Base-by-base conservation (phyloP, 2,797 vertebrate species). In the Babyrousa celebensis region DNA sequence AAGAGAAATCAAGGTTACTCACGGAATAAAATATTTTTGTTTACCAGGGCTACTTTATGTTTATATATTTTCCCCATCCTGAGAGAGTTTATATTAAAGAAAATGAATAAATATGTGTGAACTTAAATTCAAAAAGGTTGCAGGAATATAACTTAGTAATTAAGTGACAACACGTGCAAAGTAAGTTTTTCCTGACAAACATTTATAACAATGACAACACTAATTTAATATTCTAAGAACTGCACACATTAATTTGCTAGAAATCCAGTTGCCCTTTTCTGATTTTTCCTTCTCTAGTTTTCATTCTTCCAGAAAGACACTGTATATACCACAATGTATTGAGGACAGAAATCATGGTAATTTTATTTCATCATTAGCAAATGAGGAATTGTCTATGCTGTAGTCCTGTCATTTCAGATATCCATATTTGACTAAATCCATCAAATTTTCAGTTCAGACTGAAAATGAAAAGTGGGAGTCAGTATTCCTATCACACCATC, bases 371-470 rank as follows among this genome's bases (percentile, higher is more conserved):
- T 65, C 71, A 52, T 80, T 65, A 92, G n/a, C 71, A 92, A 74
- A 56, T 74, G 65, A 88, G 21, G 17, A 70, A 16, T 9, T 85
- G 21, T 12, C 7, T 12, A 40, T 18, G 1, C 27, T 43, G 15
- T 27, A 27, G 56, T 32, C 12, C 32, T 67, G 7, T 29, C 32
- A 43, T 60, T 77, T 71, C 43, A 58, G 14, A 32, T 79, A 5
- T 63, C 48, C 68, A 75, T 43, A n/a, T 56, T n/a, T 79, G 20
- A 93, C 7, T 23, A 78, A 70, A 36, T 12, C 74, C 27, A 62
- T 58, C 62, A 67, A 29, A 88, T 95, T 91, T 95, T 91, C 52
- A 86, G 85, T 94, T 93, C 23, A 60, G 32, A 40, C 27, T 77
- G 23, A 86, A 97, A 91, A 89, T 65, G 40, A 77, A 72, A 78